Conservation (phyloP, 2,888 invertebrate species). For the Tachina grossa region DNA sequence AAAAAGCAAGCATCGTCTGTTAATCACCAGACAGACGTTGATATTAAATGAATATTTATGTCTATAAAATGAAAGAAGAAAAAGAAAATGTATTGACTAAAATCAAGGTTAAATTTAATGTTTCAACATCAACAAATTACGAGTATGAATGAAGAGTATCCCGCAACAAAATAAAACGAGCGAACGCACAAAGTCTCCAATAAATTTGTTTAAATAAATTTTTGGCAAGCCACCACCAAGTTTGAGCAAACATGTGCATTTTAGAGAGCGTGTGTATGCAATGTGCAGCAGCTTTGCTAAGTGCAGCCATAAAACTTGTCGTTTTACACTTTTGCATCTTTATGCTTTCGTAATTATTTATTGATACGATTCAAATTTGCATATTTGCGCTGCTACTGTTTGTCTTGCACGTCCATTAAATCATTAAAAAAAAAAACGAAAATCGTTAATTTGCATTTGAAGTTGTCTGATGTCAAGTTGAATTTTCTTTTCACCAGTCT, state of each 20-base stretch:
- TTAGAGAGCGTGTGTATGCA: conserved; percentile 7
- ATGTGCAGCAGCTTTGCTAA: conserved; percentile 29
- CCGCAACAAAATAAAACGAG: not conserved
- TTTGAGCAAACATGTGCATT: conserved; percentile 33
- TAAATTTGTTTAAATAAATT: conserved; percentile 4
- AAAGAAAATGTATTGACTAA: conserved; percentile 42
- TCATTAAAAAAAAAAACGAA: conserved; percentile 49
- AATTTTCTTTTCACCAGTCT: not conserved
- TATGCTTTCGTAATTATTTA: conserved; percentile 48
- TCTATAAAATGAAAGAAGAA: conserved; percentile 13
- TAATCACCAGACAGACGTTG: conserved; percentile 53
- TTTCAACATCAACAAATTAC: conserved; percentile 39
- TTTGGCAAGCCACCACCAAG: conserved; percentile 33
- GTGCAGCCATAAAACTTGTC: conserved; percentile 62
- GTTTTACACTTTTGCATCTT: conserved; percentile 64
- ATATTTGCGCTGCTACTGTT: conserved; percentile 61
- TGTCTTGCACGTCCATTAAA: conserved; percentile 52
- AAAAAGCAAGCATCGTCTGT: conserved; percentile 19
- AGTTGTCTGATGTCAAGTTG: conserved; percentile 34
- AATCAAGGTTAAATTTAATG: conserved; percentile 67
- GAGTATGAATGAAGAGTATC: not conserved
- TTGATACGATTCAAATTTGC: conserved; percentile 60
- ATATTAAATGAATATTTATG: conserved; percentile 59
- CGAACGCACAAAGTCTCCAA: not conserved
- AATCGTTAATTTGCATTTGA: conserved; percentile 58